A percentile compares a stretch with the other conserved stretches of the same genome.
phyloP scores from a whole-genome alignment of 2,797 vertebrate species.

The Chrosomus eos region DNA sequence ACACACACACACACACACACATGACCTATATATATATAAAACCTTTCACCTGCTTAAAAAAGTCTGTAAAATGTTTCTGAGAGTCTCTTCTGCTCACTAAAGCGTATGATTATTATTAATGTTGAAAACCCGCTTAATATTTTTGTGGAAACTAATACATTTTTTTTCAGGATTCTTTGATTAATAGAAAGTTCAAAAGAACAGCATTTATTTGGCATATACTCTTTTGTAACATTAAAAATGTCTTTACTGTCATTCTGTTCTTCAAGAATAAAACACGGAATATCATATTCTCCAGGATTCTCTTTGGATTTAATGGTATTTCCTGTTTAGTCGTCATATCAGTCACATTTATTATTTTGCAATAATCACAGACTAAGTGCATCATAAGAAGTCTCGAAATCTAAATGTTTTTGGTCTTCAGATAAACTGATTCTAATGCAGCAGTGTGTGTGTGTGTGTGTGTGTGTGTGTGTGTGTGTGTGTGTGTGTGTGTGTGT shows the following conservation, averaged over 20 bases:
- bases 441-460: background rate
- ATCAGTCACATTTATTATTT: background rate
- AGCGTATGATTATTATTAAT: no score
- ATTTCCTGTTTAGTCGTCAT: constrained; percentile 2
- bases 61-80: no score
- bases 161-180: background rate
- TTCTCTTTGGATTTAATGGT: background rate
- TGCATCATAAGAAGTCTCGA: background rate
- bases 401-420: background rate
- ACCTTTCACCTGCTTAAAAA: no score
- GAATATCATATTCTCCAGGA: background rate
- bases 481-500: no score
- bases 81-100: no score
- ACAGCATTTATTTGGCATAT: background rate
- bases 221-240: background rate
- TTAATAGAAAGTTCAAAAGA: background rate
- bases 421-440: background rate
- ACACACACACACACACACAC: no score
- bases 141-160: background rate
- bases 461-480: background rate
- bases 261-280: no score
- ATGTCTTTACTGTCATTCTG: background rate
- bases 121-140: accelerated
- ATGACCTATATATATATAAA: no score
- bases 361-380: background rate